A percentile compares a stretch with the other conserved stretches of the same genome.
Conservation (phyloP, 1,140 invertebrate genomes). For the Lepeophtheirus salmonis region DNA sequence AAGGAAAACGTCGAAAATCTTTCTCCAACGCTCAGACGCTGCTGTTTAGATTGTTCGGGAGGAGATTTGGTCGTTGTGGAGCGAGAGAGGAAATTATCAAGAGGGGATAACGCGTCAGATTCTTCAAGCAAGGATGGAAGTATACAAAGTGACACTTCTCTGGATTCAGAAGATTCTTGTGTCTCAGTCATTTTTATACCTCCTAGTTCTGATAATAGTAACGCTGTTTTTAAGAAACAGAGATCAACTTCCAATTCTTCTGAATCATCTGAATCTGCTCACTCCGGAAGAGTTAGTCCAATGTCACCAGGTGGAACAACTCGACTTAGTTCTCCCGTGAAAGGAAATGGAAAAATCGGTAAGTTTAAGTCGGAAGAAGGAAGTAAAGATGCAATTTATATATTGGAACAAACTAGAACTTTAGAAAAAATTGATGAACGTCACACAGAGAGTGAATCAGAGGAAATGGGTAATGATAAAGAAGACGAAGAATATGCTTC, state of each 20-base stretch:
- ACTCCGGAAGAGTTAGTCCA: conserved; percentile 10
- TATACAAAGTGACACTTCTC: conserved; percentile 73
- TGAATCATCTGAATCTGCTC: conserved; percentile 22
- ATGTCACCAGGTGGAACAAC: conserved; percentile 3
- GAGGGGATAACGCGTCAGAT: conserved; percentile 60
- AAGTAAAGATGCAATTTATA: neutral
- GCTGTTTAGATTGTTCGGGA: conserved; percentile 12
- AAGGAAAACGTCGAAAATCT: conserved; percentile 4
- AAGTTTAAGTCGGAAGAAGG: conserved; percentile 10
- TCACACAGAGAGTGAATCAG: conserved; percentile 8
- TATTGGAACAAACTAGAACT: neutral
- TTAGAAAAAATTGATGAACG: conserved; percentile 5
- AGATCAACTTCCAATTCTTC: conserved; percentile 20
- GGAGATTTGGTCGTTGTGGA: conserved; percentile 14
- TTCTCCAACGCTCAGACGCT: conserved; percentile 13
- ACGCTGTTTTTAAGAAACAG: conserved; percentile 6
- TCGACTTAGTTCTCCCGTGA: neutral
- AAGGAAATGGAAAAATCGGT: conserved; percentile 21
- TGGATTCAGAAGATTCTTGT: conserved; percentile 77
- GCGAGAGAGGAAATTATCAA: conserved; percentile 40
- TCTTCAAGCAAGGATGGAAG: conserved; percentile 69
- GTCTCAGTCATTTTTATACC: conserved; percentile 74
- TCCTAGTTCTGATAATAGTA: conserved; percentile 28
- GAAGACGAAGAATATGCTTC: neutral
- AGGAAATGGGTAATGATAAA: neutral